A percentile compares a stretch with the other conserved stretches of the same genome.
phyloP scores from a whole-genome alignment of 2,113 vertebrate species.

The Notechis scutatus region DNA sequence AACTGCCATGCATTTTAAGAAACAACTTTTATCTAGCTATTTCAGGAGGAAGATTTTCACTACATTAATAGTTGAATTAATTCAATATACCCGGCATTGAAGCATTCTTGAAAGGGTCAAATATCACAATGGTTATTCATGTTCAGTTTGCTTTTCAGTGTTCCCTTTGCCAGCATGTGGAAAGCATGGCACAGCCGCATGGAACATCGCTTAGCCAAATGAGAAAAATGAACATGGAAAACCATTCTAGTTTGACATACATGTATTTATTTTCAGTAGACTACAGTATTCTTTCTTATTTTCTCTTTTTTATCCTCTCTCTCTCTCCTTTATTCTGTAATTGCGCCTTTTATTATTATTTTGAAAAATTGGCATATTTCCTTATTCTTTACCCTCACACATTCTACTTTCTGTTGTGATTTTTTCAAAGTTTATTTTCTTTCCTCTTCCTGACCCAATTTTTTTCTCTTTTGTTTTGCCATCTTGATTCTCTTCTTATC shows the following conservation, averaged over 20 bases:
- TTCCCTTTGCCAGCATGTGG: constrained; percentile 70
- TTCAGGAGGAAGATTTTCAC: background rate
- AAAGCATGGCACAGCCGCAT: constrained; percentile 72
- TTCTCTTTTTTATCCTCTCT: constrained; percentile 81
- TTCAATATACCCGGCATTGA: background rate
- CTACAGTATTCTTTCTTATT: constrained; percentile 83
- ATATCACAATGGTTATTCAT: constrained; percentile 75
- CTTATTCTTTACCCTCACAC: constrained; percentile 55
- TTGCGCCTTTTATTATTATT: constrained; percentile 63
- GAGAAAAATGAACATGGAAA: constrained; percentile 78
- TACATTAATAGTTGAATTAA: background rate
- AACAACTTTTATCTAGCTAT: background rate
- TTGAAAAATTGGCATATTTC: constrained; percentile 49
- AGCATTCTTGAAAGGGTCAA: constrained; percentile 78
- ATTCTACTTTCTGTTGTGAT: constrained; percentile 63
- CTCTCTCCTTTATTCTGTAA: constrained; percentile 75
- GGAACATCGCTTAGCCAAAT: constrained; percentile 61
- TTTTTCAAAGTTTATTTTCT: constrained; percentile 59
- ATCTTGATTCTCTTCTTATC: constrained; percentile 15
- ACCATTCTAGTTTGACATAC: constrained; percentile 76
- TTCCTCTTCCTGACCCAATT: constrained; percentile 43
- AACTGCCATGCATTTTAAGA: background rate
- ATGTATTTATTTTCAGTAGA: constrained; percentile 76
- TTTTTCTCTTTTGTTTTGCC: constrained; percentile 41
- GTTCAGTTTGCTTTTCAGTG: constrained; percentile 74